Percentiles rank a stretch among this genome's conserved stretches.
These are phyloP conservation scores for Chaitophorus viminalis DNA, from an alignment of 2,888 invertebrate species.

Conservation along the genomic window DNA sequence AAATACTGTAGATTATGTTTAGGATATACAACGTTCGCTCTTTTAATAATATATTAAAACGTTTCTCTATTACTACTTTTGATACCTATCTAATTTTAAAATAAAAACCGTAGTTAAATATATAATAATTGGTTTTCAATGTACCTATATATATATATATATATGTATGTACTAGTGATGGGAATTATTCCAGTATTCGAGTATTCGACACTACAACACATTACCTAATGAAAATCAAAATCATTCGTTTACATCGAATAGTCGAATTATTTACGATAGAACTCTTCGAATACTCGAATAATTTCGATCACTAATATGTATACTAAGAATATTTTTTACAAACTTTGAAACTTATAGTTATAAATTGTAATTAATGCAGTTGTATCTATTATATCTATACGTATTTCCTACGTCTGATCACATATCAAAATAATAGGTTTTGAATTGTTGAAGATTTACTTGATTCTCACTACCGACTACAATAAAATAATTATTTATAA, in stretches of 20 bases:
- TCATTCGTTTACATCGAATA: too few relatives aligned
- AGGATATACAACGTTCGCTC: not conserved
- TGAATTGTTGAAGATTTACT: not conserved
- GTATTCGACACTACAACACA: too few relatives aligned
- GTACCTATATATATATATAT: too few relatives aligned
- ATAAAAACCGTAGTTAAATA: not conserved
- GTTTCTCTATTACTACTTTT: not conserved
- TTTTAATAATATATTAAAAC: not conserved
- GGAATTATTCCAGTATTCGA: too few relatives aligned
- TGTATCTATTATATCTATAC: too few relatives aligned
- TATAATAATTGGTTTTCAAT: not conserved
- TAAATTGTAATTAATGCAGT: not conserved
- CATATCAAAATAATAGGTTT: conserved; percentile 13
- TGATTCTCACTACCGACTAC: not conserved
- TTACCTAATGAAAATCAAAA: too few relatives aligned
- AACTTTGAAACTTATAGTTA: too few relatives aligned
- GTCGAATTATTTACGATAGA: too few relatives aligned
- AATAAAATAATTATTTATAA: not conserved
- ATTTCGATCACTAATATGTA: too few relatives aligned
- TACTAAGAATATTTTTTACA: too few relatives aligned
- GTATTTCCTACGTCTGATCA: conserved; percentile 1
- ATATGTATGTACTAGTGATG: too few relatives aligned
- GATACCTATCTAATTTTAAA: not conserved
- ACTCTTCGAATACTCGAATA: too few relatives aligned
- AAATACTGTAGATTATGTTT: not conserved